phyloP scores from a whole-genome alignment of 2,797 vertebrate genomes.

The Aselliscus stoliczkanus region DNA sequence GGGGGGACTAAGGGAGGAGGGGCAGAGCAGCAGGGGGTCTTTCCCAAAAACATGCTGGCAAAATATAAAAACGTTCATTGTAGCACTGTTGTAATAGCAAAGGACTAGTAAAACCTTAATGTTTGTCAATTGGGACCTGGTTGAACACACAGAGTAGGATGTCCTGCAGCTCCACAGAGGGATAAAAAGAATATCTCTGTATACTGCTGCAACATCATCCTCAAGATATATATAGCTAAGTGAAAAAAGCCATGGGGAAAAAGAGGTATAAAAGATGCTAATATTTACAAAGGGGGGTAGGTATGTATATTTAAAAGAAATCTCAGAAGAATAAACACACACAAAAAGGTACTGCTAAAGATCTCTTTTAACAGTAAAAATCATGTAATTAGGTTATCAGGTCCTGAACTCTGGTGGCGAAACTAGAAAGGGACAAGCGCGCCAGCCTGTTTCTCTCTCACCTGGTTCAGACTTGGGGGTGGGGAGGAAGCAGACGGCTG shows the following conservation, averaged over 20 bases:
- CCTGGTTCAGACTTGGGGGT: not conserved
- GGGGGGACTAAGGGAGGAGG: too few species aligned
- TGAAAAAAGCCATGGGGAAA: not conserved
- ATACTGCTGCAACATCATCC: not conserved
- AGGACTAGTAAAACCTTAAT: not conserved
- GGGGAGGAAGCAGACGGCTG: too few species aligned
- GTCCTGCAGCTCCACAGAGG: not conserved
- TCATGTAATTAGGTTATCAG: not conserved
- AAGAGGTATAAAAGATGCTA: not conserved
- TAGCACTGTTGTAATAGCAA: not conserved
- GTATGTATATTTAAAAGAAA: not conserved
- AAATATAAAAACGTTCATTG: not conserved
- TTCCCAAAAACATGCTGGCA: not conserved
- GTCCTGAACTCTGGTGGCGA: not conserved
- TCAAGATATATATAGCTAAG: not conserved
- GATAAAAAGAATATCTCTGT: not conserved
- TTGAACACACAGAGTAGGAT: too few species aligned
- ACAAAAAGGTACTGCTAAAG: not conserved
- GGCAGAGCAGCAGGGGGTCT: not conserved
- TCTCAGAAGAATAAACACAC: not conserved
- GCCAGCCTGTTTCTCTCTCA: not conserved
- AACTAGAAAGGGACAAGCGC: not conserved
- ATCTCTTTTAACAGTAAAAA: not conserved
- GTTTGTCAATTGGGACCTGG: accelerated
- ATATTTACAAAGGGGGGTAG: not conserved